Evolutionary conservation across 2,113 vertebrate genomes (phyloP).

Genomic region (Melanostigma gelatinosum): DNA sequence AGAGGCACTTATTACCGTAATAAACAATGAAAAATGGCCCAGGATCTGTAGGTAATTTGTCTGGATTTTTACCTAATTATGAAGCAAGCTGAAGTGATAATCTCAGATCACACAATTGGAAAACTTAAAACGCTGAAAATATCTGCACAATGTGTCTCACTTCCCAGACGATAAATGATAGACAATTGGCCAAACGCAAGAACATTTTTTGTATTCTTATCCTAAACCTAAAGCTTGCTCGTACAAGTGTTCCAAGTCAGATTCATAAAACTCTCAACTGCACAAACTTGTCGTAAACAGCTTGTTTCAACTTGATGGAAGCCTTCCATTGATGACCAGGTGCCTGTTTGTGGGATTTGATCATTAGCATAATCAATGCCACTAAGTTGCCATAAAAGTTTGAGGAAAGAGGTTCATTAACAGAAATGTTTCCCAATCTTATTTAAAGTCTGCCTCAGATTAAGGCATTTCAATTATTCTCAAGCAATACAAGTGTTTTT

Average conservation of each 20-base stretch:
- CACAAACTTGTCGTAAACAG: not conserved
- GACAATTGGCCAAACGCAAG: not conserved
- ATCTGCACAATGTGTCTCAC: not conserved
- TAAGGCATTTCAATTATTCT: not conserved
- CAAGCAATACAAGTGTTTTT: no score
- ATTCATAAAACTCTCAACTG: not conserved
- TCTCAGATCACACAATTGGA: constrained; percentile 21
- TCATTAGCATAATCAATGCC: not conserved
- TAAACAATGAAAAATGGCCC: constrained; percentile 66
- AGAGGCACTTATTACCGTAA: constrained; percentile 50
- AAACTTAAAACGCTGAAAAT: constrained; percentile 11
- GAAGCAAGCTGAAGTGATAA: constrained; percentile 11
- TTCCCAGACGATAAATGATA: not conserved
- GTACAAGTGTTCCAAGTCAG: not conserved
- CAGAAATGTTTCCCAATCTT: not conserved
- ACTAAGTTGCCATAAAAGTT: not conserved
- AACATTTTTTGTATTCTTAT: not conserved
- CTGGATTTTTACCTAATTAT: constrained; percentile 24
- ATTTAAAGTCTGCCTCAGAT: not conserved
- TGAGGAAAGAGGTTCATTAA: not conserved
- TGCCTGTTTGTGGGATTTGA: not conserved
- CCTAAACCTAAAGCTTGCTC: not conserved
- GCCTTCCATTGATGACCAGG: not conserved
- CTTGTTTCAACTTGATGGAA: not conserved
- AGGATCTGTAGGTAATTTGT: constrained; percentile 28